A percentile compares a stretch with the other conserved stretches of the same genome.
Evolutionary conservation across 1,140 invertebrate genomes (phyloP).

Genomic region (Bombyx mori): ASM3026992v2 NC_085111.1:10158501-10159000

Average conservation of each 20-base stretch:
- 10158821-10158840: constrained; percentile 52
- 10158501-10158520: constrained; percentile 87
- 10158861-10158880: constrained; percentile 57
- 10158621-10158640: constrained; percentile 84
- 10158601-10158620: constrained; percentile 71
- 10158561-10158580: constrained; percentile 42
- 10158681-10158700: constrained; percentile 64
- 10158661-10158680: constrained; percentile 79
- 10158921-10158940: constrained; percentile 27
- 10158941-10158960: constrained; percentile 46
- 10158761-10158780: constrained; percentile 41
- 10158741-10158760: constrained; percentile 45
- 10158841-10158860: constrained; percentile 47
- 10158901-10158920: constrained; percentile 5
- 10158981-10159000: constrained; percentile 39
- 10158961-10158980: constrained; percentile 60
- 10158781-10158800: constrained; percentile 53
- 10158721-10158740: constrained; percentile 46
- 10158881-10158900: constrained; percentile 27
- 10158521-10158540: constrained; percentile 72
- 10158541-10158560: constrained; percentile 42
- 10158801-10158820: constrained; percentile 64
- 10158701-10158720: constrained; percentile 64
- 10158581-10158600: constrained; percentile 45
- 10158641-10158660: constrained; percentile 89